A percentile compares a stretch with the other conserved stretches of the same genome.
Conservation (phyloP, 2,797 vertebrate genomes). For the Microtus agrestis region DNA sequence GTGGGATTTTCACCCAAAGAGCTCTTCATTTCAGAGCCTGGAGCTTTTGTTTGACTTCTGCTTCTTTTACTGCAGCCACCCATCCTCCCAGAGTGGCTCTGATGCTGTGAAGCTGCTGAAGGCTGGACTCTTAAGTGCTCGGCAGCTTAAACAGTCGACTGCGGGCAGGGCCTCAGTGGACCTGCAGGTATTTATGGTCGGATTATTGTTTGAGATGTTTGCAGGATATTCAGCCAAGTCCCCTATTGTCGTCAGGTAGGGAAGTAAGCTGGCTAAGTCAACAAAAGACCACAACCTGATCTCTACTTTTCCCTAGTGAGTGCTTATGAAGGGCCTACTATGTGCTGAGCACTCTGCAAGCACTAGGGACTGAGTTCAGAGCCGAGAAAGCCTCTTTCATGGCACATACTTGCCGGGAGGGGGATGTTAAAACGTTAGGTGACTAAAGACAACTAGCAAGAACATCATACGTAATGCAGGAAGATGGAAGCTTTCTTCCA, state of each 20-base stretch:
- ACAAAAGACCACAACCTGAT: background rate
- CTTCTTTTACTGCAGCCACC: conserved; percentile 40
- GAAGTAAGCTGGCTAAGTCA: background rate
- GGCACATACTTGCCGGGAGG: background rate
- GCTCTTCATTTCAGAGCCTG: conserved; percentile 70
- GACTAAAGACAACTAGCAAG: background rate
- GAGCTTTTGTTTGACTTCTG: conserved; percentile 72
- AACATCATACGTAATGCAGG: background rate
- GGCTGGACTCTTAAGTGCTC: background rate
- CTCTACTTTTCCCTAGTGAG: background rate
- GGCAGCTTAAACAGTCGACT: background rate
- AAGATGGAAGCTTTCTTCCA: background rate
- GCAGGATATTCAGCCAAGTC: background rate
- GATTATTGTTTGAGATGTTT: background rate
- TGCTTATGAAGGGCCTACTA: background rate
- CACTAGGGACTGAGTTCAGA: background rate
- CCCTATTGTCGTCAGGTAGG: background rate
- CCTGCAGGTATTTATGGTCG: background rate
- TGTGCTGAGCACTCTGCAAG: background rate
- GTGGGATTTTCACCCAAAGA: conserved; percentile 43
- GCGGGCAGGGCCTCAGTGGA: background rate
- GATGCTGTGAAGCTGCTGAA: conserved; percentile 40
- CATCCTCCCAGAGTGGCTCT: conserved; percentile 48
- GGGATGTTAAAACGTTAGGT: conserved; percentile 8
- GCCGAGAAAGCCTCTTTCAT: background rate